Percentiles rank a stretch among this genome's conserved stretches.
phyloP scores from a whole-genome alignment of 2,888 invertebrate genomes.

The Thyatira batis region DNA sequence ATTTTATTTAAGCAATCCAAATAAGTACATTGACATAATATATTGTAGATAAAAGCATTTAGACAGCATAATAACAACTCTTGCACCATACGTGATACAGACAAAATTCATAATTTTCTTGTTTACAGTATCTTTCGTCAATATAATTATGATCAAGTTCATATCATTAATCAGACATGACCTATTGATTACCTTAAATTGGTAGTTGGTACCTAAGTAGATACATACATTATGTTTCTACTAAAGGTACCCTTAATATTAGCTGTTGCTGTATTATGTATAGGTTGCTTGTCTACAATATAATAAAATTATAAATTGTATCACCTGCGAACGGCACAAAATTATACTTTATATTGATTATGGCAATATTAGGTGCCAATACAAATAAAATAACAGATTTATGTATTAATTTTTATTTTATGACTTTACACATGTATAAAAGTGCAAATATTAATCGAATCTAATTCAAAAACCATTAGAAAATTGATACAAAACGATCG shows the following conservation, averaged over 20 bases:
- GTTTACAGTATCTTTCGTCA: background rate
- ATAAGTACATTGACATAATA: background rate
- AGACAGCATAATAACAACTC: background rate
- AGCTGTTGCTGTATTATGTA: too few species aligned
- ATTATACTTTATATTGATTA: background rate
- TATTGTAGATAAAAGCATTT: background rate
- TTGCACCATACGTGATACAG: background rate
- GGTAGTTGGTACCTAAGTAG: background rate
- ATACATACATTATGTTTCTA: too few species aligned
- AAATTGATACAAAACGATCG: background rate
- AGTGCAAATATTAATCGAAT: slow-evolving; percentile 6
- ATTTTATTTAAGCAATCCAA: background rate
- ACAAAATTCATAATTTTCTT: background rate
- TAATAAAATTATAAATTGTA: too few species aligned
- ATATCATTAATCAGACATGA: background rate
- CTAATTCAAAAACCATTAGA: background rate
- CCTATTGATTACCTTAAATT: background rate
- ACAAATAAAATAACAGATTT: background rate
- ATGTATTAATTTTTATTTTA: slow-evolving; percentile 4
- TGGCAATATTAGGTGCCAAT: background rate
- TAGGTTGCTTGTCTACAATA: background rate
- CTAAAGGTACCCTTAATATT: too few species aligned
- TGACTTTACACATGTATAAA: slow-evolving; percentile 7
- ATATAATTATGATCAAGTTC: background rate
- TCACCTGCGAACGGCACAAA: too few species aligned